Evolutionary conservation across 2,888 invertebrate species (phyloP).

Genomic region (Aradus depressus): DNA sequence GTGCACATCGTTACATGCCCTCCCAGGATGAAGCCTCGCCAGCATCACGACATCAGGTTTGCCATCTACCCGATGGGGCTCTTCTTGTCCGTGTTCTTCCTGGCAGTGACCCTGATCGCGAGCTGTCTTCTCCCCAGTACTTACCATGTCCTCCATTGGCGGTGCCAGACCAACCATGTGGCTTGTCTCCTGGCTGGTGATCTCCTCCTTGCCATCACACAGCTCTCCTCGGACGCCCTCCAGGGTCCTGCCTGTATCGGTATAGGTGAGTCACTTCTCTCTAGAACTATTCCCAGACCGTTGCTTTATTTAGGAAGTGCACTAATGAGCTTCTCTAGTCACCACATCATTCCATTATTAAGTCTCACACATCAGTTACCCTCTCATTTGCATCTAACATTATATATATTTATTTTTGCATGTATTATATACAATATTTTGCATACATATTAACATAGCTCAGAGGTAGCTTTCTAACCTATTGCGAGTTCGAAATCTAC

Average conservation of each 20-base stretch:
- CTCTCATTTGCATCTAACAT: too few species aligned
- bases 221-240: constrained; percentile 53
- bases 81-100: constrained; percentile 67
- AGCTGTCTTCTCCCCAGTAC: constrained; percentile 69
- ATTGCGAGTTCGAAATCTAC: too few species aligned
- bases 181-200: constrained; percentile 71
- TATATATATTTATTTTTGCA: too few species aligned
- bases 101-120: constrained; percentile 67
- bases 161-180: constrained; percentile 79
- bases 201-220: constrained; percentile 63
- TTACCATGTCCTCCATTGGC: constrained; percentile 78
- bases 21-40: constrained; percentile 11
- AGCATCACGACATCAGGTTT: constrained; percentile 45
- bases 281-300: too few species aligned
- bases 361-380: too few species aligned
- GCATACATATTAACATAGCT: too few species aligned
- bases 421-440: too few species aligned
- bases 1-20: constrained; percentile 50
- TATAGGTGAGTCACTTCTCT: constrained; percentile 51
- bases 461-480: too few species aligned
- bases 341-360: too few species aligned
- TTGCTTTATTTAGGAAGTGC: too few species aligned
- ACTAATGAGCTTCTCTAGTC: too few species aligned
- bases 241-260: constrained; percentile 51
- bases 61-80: constrained; percentile 65